These are phyloP conservation scores for Halisarca cf. caerulea DNA, from an alignment of 37 sponge, comb jelly and placozoan genomes.

Conservation along the genomic window DNA sequence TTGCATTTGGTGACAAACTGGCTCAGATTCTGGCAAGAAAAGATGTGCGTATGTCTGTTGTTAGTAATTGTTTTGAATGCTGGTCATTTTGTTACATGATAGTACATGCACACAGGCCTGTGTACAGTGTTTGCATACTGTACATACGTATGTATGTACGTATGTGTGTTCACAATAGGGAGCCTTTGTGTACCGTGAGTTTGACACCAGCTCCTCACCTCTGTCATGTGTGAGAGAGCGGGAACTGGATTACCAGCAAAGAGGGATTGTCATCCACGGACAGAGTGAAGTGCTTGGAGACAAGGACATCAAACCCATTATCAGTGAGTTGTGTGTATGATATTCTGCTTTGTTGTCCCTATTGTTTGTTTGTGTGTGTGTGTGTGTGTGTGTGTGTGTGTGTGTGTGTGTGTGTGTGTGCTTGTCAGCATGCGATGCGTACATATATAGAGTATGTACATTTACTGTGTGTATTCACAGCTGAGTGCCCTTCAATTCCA, in stretches of 20 bases:
- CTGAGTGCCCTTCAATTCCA: too few relatives aligned
- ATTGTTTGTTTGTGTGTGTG: background rate
- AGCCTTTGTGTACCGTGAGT: slow-evolving; percentile 53
- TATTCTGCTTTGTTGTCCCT: too few relatives aligned
- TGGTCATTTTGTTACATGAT: too few relatives aligned
- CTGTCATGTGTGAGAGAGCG: slow-evolving; percentile 52
- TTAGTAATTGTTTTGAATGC: too few relatives aligned
- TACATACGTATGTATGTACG: too few relatives aligned
- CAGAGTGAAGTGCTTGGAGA: slow-evolving; percentile 6
- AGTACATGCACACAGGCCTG: too few relatives aligned
- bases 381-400: slow-evolving; percentile 14
- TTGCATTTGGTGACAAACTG: slow-evolving; percentile 52
- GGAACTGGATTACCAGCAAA: slow-evolving; percentile 66
- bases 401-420: too few relatives aligned
- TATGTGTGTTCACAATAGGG: slow-evolving; percentile 36
- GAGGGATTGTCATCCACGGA: slow-evolving; percentile 45
- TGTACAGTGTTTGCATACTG: too few relatives aligned
- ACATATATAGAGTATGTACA: background rate
- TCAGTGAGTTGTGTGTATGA: background rate
- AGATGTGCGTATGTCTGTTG: slow-evolving; percentile 56
- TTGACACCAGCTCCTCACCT: slow-evolving; percentile 46
- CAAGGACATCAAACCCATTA: background rate
- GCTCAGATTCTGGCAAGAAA: slow-evolving; percentile 66
- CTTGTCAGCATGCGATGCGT: too few relatives aligned
- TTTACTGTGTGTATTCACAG: background rate